Evolutionary conservation across 2,888 invertebrate genomes (phyloP).

Genomic region (Cheilosia vernalis): DNA sequence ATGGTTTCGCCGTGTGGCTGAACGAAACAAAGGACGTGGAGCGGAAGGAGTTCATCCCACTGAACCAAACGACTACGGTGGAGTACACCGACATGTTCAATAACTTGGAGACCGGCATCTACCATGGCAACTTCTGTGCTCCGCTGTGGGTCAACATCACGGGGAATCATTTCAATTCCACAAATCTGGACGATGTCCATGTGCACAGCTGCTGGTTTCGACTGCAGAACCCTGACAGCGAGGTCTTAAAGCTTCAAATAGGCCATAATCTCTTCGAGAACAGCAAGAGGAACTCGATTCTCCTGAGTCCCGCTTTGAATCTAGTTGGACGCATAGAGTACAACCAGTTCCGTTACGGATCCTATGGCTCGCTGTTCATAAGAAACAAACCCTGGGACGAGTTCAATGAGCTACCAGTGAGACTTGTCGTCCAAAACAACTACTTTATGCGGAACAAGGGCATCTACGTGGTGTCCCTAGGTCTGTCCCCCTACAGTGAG

Average conservation of each 20-base stretch:
- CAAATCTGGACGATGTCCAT: slow-evolving; percentile 91
- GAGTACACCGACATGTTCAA: slow-evolving; percentile 94
- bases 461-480: slow-evolving; percentile 93
- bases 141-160: slow-evolving; percentile 94
- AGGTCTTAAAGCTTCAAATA: slow-evolving; percentile 87
- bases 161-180: slow-evolving; percentile 93
- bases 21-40: slow-evolving; percentile 89
- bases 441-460: slow-evolving; percentile 95
- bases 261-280: slow-evolving; percentile 93
- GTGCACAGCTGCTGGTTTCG: slow-evolving; percentile 92
- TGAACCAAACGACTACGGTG: slow-evolving; percentile 93
- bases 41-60: slow-evolving; percentile 88
- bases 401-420: slow-evolving; percentile 89
- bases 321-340: slow-evolving; percentile 91
- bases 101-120: slow-evolving; percentile 94
- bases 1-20: slow-evolving; percentile 94
- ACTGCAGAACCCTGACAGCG: slow-evolving; percentile 35
- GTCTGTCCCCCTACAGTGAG: slow-evolving; percentile 93
- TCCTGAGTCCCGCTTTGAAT: slow-evolving; percentile 92
- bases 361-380: slow-evolving; percentile 92
- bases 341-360: slow-evolving; percentile 93
- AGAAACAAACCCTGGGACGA: slow-evolving; percentile 92
- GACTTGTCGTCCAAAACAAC: slow-evolving; percentile 91
- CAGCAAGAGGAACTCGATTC: slow-evolving; percentile 90
- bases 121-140: slow-evolving; percentile 97